Conservation (phyloP, 2,888 invertebrate genomes). For the Dolomedes plantarius region DNA sequence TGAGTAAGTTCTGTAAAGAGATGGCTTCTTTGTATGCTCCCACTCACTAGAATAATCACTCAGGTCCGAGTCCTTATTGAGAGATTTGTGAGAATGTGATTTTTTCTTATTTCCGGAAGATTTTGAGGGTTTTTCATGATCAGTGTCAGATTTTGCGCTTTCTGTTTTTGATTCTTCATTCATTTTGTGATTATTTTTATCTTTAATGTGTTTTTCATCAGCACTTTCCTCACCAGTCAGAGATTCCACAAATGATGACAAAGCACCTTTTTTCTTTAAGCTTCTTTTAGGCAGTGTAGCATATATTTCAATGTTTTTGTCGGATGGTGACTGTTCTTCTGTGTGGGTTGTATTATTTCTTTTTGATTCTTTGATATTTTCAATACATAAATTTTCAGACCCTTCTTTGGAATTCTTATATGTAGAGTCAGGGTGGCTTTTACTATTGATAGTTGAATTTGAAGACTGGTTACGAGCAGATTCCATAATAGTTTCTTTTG, state of each 20-base stretch:
- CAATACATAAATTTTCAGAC: slow-evolving; percentile 20
- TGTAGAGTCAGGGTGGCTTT: slow-evolving; percentile 1
- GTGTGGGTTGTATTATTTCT: neutral
- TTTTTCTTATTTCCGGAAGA: slow-evolving; percentile 45
- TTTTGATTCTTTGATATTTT: slow-evolving; percentile 20
- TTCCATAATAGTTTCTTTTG: slow-evolving; percentile 58
- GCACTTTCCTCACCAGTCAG: slow-evolving; percentile 59
- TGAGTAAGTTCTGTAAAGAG: slow-evolving; percentile 61
- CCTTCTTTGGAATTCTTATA: slow-evolving; percentile 26
- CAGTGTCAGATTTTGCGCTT: neutral
- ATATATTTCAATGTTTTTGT: slow-evolving; percentile 83
- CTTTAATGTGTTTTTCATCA: slow-evolving; percentile 43
- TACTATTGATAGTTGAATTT: slow-evolving; percentile 23
- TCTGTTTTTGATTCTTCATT: slow-evolving; percentile 28
- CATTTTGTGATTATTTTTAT: slow-evolving; percentile 20
- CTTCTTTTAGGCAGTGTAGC: slow-evolving; percentile 87
- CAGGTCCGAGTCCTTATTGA: slow-evolving; percentile 61
- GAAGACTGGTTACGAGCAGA: slow-evolving; percentile 81
- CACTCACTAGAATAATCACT: slow-evolving; percentile 70
- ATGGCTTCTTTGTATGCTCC: slow-evolving; percentile 57
- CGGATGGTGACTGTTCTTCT: slow-evolving; percentile 18
- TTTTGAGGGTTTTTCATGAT: slow-evolving; percentile 36
- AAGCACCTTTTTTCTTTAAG: slow-evolving; percentile 80
- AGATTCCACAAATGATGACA: slow-evolving; percentile 66
- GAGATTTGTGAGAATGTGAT: slow-evolving; percentile 8